phyloP scores from a whole-genome alignment of 2,888 invertebrate genomes.

The Scaptomyza cyrtandrae region DNA sequence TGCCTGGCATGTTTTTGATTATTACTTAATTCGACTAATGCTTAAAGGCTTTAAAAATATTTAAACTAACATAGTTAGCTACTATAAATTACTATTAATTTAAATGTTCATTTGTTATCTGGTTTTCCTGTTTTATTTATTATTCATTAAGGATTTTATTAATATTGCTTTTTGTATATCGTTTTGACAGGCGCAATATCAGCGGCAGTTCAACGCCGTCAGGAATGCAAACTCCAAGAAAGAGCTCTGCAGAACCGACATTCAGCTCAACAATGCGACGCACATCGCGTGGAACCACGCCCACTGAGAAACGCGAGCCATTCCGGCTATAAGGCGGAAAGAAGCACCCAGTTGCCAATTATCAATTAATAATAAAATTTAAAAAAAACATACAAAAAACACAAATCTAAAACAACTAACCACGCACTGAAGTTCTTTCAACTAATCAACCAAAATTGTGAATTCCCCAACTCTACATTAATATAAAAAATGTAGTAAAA shows the following conservation, averaged over 20 bases:
- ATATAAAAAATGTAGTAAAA: constrained; percentile 42
- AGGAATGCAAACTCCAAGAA: constrained; percentile 84
- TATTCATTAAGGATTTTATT: constrained; percentile 8
- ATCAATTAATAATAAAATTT: constrained; percentile 52
- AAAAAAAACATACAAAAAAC: constrained; percentile 35
- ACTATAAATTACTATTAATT: constrained; percentile 23
- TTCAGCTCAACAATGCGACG: constrained; percentile 82
- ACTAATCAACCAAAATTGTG: constrained; percentile 55
- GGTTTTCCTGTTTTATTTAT: not conserved
- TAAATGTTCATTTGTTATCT: constrained; percentile 28
- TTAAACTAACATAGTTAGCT: constrained; percentile 2
- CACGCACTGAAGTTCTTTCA: constrained; percentile 74
- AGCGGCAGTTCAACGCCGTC: constrained; percentile 85
- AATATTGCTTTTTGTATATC: constrained; percentile 6
- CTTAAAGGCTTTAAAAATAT: constrained; percentile 17
- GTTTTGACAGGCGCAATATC: constrained; percentile 80
- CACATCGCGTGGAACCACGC: constrained; percentile 84
- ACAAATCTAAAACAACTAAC: constrained; percentile 53
- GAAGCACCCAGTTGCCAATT: constrained; percentile 20
- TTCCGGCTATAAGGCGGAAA: constrained; percentile 88
- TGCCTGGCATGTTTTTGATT: constrained; percentile 7
- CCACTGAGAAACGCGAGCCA: constrained; percentile 87
- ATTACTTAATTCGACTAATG: constrained; percentile 22
- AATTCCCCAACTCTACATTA: constrained; percentile 45
- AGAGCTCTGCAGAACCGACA: constrained; percentile 83